Evolutionary conservation across 2,888 invertebrate species (phyloP).

Genomic region (Blera fallax): DNA sequence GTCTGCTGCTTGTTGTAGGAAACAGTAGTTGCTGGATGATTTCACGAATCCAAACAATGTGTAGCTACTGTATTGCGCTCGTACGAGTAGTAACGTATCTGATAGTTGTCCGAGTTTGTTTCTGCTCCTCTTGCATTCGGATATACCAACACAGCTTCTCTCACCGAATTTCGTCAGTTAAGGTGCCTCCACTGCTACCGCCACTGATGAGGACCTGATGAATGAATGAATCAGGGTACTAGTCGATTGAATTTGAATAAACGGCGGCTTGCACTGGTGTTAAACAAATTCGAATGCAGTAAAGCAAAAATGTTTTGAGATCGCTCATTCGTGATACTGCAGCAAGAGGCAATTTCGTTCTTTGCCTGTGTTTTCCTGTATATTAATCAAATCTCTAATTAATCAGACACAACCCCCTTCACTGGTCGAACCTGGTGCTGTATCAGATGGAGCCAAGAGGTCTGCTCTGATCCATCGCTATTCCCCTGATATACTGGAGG

Average conservation of each 20-base stretch:
- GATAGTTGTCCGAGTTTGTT: conserved; percentile 23
- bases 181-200: not conserved
- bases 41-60: conserved; percentile 42
- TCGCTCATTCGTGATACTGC: conserved; percentile 53
- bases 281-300: conserved; percentile 73
- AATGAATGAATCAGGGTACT: conserved; percentile 60
- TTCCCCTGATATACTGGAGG: not conserved
- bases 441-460: conserved; percentile 72
- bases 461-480: conserved; percentile 61
- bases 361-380: conserved; percentile 57
- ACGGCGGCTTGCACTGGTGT: conserved; percentile 62
- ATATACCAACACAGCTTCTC: not conserved
- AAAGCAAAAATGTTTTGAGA: conserved; percentile 70
- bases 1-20: conserved; percentile 18
- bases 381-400: conserved; percentile 73
- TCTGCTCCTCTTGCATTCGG: not conserved
- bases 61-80: conserved; percentile 64
- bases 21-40: conserved; percentile 43
- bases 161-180: conserved; percentile 20
- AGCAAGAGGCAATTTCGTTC: conserved; percentile 56
- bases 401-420: conserved; percentile 70
- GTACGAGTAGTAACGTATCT: conserved; percentile 63
- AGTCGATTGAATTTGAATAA: conserved; percentile 65
- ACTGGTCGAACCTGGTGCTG: conserved; percentile 29
- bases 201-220: conserved; percentile 54